phyloP scores from a whole-genome alignment of 2,113 vertebrate species.

The Campylorhamphus procurvoides region DNA sequence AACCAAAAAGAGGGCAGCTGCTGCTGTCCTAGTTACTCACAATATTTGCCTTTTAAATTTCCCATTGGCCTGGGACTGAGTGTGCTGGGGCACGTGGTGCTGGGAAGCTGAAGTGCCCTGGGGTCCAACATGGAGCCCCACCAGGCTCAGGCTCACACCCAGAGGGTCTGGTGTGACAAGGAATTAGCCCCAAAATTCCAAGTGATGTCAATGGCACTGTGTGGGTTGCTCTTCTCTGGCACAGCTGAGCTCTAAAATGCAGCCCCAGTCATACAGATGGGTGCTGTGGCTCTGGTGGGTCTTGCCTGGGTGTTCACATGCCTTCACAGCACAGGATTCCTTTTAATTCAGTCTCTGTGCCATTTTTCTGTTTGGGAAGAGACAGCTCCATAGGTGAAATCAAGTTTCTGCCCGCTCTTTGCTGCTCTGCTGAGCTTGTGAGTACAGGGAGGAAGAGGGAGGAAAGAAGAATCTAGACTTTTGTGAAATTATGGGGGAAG shows the following conservation, averaged over 20 bases:
- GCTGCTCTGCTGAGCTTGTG: neutral
- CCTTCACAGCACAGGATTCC: neutral
- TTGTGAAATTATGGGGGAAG: neutral
- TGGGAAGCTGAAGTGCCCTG: neutral
- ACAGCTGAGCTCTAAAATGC: neutral
- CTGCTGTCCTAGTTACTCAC: neutral
- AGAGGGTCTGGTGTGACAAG: neutral
- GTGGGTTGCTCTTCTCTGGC: neutral
- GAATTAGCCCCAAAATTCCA: neutral
- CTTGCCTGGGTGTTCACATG: rapidly evolving
- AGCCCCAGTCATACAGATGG: rapidly evolving
- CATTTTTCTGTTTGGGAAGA: neutral
- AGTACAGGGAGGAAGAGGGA: neutral
- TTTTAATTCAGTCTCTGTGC: neutral
- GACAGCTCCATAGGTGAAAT: neutral
- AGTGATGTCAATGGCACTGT: neutral
- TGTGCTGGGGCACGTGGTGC: neutral
- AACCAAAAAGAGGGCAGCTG: neutral
- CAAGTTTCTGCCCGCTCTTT: neutral
- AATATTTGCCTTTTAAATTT: neutral
- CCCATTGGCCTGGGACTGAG: neutral
- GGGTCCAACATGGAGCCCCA: neutral
- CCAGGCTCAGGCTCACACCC: neutral
- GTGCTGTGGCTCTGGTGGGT: neutral
- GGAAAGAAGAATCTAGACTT: neutral